Percentiles rank a stretch among this genome's conserved stretches.
phyloP scores from a whole-genome alignment of 2,113 vertebrate genomes.

The Bubalus kerabau region DNA sequence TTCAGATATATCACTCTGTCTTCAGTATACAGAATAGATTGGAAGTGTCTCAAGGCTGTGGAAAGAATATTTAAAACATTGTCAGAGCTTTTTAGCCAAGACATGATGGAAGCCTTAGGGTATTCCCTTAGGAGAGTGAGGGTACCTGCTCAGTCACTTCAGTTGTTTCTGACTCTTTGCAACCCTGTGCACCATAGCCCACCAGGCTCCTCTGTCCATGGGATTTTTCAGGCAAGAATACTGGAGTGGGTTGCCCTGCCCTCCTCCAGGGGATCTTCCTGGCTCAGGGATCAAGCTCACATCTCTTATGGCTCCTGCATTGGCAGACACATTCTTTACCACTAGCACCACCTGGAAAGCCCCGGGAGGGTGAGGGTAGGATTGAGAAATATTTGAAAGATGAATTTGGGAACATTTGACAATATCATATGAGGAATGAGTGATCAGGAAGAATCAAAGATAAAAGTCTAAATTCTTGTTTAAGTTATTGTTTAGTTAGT shows the following conservation, averaged over 20 bases:
- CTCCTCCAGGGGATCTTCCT: not conserved
- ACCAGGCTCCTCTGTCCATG: not conserved
- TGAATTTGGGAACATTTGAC: not conserved
- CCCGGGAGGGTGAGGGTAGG: rapidly evolving
- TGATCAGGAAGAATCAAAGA: not conserved
- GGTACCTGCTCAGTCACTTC: not conserved
- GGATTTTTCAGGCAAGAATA: not conserved
- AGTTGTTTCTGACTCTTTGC: not conserved
- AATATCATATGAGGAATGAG: not conserved
- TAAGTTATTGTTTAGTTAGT: not conserved
- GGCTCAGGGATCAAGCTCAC: rapidly evolving
- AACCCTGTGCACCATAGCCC: not conserved
- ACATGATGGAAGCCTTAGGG: not conserved
- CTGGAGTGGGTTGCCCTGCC: not conserved
- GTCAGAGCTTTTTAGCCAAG: not conserved
- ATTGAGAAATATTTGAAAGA: not conserved
- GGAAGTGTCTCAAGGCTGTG: not conserved
- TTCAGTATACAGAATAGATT: not conserved
- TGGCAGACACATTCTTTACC: not conserved
- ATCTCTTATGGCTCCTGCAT: not conserved
- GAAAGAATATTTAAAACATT: not conserved
- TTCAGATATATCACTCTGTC: not conserved
- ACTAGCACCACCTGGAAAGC: not conserved
- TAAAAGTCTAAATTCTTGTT: not conserved
- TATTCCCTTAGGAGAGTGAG: not conserved